Evolutionary conservation across 2,113 vertebrate species (phyloP), one percentile per base, ranked within the genome.

Genomic region (Perca fluviatilis): DNA sequence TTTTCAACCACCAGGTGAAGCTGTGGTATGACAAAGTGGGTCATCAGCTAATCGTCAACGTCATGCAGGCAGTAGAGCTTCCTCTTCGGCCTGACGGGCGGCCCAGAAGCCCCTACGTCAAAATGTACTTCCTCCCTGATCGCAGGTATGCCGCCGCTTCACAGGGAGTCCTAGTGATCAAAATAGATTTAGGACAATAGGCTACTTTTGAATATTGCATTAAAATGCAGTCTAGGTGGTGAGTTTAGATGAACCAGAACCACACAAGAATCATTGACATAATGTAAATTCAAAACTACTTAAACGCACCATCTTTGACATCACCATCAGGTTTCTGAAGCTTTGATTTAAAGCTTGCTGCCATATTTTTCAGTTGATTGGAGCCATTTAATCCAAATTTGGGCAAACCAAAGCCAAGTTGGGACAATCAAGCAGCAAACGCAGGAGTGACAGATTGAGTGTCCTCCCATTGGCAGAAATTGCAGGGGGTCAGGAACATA

Each of bases 121-220:
- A 99, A 96, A 99, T 99, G 97, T 99, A 99, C 94, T 99, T 99
- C 95, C 98, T 99, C 90, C 98, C 98, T 54, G 98, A 99, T 78
- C 93, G 95, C 89, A 96, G 95, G 95, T 96, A 91, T 3, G 66
- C 47, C 19, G 14, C 27, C 6, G 6, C 21, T 21, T 62, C 43
- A 82, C 33, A 56, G 13, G 25, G n/a, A 21, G 33, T 54, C 33
- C 7, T 43, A 51, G 18, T 11, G 12, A 43, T 36, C 6, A 30
- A 43, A 18, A 66, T 25, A 7, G 18, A 23, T 33, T 43, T 14
- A 54, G 12, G 3, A 72, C 51, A 54, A 40, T 19, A 46, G 11
- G 21, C 36, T 43, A 9, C 40, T 56, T 11, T 54, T 51, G 11
- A 6, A 6, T 6, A 18, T 5, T 50, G 16, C 49, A 50, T 54